Evolutionary conservation across 2,888 invertebrate species (phyloP), one percentile per base, ranked within the genome.

Genomic region (Melolontha melolontha): DNA sequence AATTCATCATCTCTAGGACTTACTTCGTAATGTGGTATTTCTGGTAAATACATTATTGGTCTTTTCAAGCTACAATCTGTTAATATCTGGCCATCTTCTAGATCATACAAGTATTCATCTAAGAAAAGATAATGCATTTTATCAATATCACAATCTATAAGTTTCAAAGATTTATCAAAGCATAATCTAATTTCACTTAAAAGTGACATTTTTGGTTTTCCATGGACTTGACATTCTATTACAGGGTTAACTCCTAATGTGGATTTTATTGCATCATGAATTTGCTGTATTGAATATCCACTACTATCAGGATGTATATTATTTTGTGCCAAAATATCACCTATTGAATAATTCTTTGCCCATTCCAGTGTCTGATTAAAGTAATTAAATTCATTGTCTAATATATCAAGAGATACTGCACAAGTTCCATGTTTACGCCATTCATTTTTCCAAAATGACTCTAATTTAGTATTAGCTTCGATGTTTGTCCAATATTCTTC

Each of bases 391-490:
- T 67, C 59, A 41, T 29, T 14, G 10, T 69, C 47, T 8, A 69
- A 84, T 0, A 93, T 78, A 2, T 81, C 74, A 0, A 87, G 84
- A 11, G 40, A 1, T 0, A 87, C 85, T 1, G 93, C 91, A 78
- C 94, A 94, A 0, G 93, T 93, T 1, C 94, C 94, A 79, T 94
- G 94, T 76, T 94, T 94, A 0, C 84, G 80, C 94, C 94, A 94
- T 80, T 94, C 94, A 77, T 94, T 93, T 67, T 88, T 84, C 93
- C 93, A 94, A 17, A 94, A 85, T 8, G 87, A 85, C 74, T 89
- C 83, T 1, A 79, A 77, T 17, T 81, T 77, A 0, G 83, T 84
- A 40, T 83, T 83, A 74, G 87, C 87, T 79, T 92, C 90, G 66
- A 94, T 84, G 75, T 93, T 92, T 0, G 89, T 87, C 95, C 95